These are phyloP conservation scores for Cynopterus brachyotis DNA, from an alignment of 2,113 vertebrate species.

Conservation along the genomic window DNA sequence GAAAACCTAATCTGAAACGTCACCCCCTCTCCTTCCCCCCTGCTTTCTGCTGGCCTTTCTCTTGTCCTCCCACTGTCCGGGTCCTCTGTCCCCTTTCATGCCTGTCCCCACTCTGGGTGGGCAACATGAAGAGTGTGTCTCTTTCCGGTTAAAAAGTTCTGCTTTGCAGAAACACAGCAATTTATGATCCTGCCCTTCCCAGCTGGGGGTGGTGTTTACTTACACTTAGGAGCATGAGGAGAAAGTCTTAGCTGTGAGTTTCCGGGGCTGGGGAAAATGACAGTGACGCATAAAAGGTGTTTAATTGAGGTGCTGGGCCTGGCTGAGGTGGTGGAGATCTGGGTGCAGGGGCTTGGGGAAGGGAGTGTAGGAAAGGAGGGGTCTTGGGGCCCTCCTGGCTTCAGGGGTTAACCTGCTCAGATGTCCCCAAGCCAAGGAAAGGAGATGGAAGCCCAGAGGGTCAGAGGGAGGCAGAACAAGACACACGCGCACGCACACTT, in stretches of 20 bases:
- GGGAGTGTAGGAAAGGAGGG: neutral
- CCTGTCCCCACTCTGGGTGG: neutral
- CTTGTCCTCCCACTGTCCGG: neutral
- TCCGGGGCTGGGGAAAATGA: neutral
- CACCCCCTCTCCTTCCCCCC: neutral
- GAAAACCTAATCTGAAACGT: neutral
- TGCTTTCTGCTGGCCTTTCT: neutral
- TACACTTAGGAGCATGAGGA: neutral
- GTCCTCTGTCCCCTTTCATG: neutral
- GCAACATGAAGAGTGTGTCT: neutral
- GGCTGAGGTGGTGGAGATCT: rapidly evolving
- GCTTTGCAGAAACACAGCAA: neutral
- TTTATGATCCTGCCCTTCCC: neutral
- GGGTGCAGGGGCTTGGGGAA: neutral
- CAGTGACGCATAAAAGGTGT: neutral
- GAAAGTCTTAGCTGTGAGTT: neutral
- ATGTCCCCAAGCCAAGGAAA: neutral
- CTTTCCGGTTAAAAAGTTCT: neutral
- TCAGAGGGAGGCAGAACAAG: neutral
- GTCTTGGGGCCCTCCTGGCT: neutral
- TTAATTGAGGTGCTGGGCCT: neutral
- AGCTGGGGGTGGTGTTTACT: neutral
- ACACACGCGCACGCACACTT: neutral
- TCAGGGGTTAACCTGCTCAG: neutral
- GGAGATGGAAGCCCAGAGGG: neutral